phyloP scores from a whole-genome alignment of 2,113 vertebrate species.

The Strix aluco region DNA sequence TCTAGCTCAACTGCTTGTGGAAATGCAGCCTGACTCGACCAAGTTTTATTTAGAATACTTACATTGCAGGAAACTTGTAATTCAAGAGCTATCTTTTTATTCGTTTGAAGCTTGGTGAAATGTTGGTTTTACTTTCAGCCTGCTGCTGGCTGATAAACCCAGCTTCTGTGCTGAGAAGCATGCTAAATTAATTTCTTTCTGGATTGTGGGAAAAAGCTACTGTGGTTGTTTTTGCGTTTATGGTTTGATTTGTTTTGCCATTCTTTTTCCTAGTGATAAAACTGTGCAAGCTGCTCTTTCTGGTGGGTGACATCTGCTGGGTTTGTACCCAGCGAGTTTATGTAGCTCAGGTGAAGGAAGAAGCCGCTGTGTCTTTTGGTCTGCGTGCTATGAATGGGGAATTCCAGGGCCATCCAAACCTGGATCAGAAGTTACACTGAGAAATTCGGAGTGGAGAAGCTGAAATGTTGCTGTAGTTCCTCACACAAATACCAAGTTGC shows the following conservation, averaged over 20 bases:
- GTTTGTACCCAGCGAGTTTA: background rate
- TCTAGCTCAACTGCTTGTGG: background rate
- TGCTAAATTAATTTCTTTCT: background rate
- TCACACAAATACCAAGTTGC: background rate
- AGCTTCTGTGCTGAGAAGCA: background rate
- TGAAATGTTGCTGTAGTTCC: background rate
- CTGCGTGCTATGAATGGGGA: fast-evolving
- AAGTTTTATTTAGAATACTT: background rate
- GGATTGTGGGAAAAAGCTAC: background rate
- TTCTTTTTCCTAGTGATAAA: background rate
- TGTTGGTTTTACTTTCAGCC: background rate
- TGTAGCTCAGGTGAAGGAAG: background rate
- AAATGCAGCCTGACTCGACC: background rate
- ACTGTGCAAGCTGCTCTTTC: background rate
- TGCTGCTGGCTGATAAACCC: background rate
- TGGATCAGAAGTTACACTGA: background rate
- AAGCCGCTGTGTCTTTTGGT: background rate
- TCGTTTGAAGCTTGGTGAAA: background rate
- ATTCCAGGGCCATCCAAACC: background rate
- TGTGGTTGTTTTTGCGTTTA: background rate
- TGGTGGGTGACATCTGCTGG: background rate
- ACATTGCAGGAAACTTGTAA: background rate
- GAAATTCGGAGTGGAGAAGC: background rate
- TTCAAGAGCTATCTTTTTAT: background rate
- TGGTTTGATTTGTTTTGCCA: background rate